A percentile compares a stretch with the other conserved stretches of the same genome.
phyloP scores from a whole-genome alignment of 2,888 invertebrate genomes.

The Lepeophtheirus nordmannii region DNA sequence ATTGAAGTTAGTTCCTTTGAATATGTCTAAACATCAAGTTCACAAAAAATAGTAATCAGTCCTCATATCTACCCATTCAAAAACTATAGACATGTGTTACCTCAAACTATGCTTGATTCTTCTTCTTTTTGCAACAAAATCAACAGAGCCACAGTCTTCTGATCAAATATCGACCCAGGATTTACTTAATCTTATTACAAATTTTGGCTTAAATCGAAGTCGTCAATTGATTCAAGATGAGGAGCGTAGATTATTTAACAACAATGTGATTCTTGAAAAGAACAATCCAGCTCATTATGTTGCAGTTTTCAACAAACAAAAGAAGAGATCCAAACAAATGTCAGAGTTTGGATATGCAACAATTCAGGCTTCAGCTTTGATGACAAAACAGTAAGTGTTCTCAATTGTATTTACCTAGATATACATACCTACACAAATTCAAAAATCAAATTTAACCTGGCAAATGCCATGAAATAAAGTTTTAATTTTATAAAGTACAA shows the following conservation, averaged over 20 bases:
- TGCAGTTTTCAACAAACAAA: conserved; percentile 54
- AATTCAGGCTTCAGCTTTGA: conserved; percentile 47
- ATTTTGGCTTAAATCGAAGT: conserved; percentile 7
- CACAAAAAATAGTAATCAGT: no score
- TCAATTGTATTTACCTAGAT: background rate
- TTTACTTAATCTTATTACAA: conserved; percentile 12
- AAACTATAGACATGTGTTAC: no score
- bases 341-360: conserved; percentile 53
- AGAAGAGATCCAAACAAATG: conserved; percentile 44
- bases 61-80: no score
- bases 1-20: no score
- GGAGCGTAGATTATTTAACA: background rate
- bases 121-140: no score
- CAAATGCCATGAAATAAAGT: background rate
- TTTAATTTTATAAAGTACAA: background rate
- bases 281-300: conserved; percentile 52
- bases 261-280: conserved; percentile 48
- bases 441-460: background rate
- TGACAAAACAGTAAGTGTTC: conserved; percentile 44
- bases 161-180: no score
- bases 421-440: no score
- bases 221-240: background rate
- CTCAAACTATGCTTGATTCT: no score
- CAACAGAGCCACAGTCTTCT: no score
- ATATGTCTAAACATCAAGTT: no score